phyloP scores from a whole-genome alignment of 1,140 invertebrate species.

The Neocloeon triangulifer region DNA sequence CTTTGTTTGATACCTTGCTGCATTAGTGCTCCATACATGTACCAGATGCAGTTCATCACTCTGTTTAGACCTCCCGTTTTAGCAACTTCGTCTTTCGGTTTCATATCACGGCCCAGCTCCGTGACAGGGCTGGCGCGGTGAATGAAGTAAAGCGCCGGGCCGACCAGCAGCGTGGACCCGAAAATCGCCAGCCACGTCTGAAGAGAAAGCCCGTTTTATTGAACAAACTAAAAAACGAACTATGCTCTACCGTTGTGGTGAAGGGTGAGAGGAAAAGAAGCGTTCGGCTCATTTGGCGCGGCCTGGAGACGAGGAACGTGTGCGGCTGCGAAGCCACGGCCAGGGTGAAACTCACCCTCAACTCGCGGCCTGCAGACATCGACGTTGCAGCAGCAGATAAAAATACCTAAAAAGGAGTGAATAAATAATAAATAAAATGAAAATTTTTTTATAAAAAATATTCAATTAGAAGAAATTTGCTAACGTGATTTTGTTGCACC shows the following conservation, averaged over 20 bases:
- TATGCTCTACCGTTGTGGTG: constrained; percentile 39
- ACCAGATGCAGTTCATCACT: constrained; percentile 65
- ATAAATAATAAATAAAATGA: too few species aligned
- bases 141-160: constrained; percentile 52
- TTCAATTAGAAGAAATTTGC: too few species aligned
- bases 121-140: constrained; percentile 49
- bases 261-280: constrained; percentile 70
- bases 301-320: constrained; percentile 47
- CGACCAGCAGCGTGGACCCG: constrained; percentile 43
- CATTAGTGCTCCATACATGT: constrained; percentile 68
- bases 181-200: constrained; percentile 65
- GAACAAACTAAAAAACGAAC: too few species aligned
- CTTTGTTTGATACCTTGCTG: constrained; percentile 79
- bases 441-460: too few species aligned
- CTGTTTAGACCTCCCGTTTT: constrained; percentile 33
- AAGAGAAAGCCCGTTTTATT: constrained; percentile 12
- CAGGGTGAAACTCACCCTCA: constrained; percentile 51
- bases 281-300: constrained; percentile 49
- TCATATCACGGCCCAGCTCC: constrained; percentile 21
- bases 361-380: constrained; percentile 31
- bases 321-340: constrained; percentile 58
- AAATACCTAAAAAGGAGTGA: constrained; percentile 28
- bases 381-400: constrained; percentile 50
- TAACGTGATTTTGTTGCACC: constrained; percentile 10
- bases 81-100: background rate